Evolutionary conservation across 1,140 invertebrate species (phyloP).

Genomic region (Bombus ignitus): DNA sequence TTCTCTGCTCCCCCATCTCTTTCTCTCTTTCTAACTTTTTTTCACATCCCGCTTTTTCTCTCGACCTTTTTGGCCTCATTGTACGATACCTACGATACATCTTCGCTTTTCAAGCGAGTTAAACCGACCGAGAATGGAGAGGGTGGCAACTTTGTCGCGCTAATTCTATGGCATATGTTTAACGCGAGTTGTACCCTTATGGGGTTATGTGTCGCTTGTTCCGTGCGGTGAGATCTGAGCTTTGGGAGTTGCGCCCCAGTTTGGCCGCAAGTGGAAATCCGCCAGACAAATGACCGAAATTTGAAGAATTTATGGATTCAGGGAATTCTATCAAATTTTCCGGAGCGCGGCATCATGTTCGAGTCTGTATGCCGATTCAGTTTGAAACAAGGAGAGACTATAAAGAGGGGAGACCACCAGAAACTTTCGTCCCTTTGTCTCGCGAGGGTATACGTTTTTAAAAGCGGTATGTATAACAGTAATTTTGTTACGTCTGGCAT

Average conservation of each 20-base stretch:
- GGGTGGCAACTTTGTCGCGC: neutral
- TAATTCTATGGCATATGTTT: constrained; percentile 3
- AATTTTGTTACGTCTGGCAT: neutral
- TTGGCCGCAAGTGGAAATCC: neutral
- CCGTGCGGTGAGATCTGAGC: neutral
- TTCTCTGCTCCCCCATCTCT: neutral
- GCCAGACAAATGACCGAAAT: neutral
- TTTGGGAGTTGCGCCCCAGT: neutral
- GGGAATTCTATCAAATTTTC: neutral
- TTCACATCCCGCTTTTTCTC: neutral
- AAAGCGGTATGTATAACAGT: neutral
- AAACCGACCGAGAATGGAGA: neutral
- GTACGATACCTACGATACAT: neutral
- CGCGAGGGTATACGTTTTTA: neutral
- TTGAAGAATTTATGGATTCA: constrained; percentile 3
- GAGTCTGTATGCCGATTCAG: neutral
- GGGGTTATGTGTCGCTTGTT: neutral
- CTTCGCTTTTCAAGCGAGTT: neutral
- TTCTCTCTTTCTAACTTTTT: neutral
- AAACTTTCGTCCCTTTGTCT: neutral
- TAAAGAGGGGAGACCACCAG: neutral
- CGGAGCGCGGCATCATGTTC: neutral
- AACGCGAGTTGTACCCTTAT: constrained; percentile 13
- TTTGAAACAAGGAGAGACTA: neutral
- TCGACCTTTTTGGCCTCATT: neutral